A percentile compares a stretch with the other conserved stretches of the same genome.
These are phyloP conservation scores for Drosophila sp. DNA, from an alignment of 1,140 invertebrate genomes.

Conservation along the genomic window DNA sequence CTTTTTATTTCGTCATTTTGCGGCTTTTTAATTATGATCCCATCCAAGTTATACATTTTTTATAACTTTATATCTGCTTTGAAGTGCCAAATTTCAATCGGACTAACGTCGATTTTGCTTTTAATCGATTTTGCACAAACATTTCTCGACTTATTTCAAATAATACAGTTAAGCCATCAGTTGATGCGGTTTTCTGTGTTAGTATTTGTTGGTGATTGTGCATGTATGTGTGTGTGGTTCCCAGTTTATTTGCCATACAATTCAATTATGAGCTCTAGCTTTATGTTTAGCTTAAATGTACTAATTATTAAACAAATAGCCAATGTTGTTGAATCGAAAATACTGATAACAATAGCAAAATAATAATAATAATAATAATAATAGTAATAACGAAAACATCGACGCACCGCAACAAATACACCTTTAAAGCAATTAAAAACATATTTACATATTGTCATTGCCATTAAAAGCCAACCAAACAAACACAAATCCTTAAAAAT, in stretches of 20 bases:
- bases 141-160: background rate
- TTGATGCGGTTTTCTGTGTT: background rate
- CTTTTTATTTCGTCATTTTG: conserved; percentile 50
- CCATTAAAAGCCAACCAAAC: conserved; percentile 39
- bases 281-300: conserved; percentile 39
- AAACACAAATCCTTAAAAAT: conserved; percentile 16
- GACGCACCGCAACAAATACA: conserved; percentile 64
- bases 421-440: conserved; percentile 74
- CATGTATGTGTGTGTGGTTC: background rate
- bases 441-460: conserved; percentile 69
- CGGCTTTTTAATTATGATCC: conserved; percentile 49
- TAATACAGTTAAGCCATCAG: conserved; percentile 9
- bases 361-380: conserved; percentile 17
- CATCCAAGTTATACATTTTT: conserved; percentile 17
- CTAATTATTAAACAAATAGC: conserved; percentile 64
- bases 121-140: conserved; percentile 23
- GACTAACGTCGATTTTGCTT: background rate
- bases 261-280: conserved; percentile 41
- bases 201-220: background rate
- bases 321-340: conserved; percentile 12
- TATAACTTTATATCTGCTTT: background rate
- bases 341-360: conserved; percentile 29
- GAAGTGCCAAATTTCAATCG: too few species aligned
- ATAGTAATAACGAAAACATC: conserved; percentile 16
- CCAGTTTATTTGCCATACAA: conserved; percentile 21